These are phyloP conservation scores for Heterotis niloticus DNA, from an alignment of 2,113 vertebrate genomes.

Conservation along the genomic window DNA sequence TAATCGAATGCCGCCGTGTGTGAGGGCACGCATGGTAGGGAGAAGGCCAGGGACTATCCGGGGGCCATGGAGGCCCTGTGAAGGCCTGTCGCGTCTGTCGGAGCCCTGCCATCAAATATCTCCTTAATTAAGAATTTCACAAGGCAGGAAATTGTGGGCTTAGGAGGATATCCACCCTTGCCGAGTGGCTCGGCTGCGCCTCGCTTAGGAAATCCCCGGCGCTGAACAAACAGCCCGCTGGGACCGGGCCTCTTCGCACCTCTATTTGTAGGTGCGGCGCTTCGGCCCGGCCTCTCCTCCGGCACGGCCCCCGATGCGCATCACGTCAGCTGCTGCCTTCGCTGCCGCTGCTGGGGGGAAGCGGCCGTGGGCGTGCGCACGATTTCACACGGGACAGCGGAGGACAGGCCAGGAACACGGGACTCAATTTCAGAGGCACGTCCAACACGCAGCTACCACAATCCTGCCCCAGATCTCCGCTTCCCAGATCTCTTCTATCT, in stretches of 20 bases:
- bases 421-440: conserved; percentile 8
- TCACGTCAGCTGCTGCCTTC: conserved; percentile 1
- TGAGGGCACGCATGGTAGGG: conserved; percentile 34
- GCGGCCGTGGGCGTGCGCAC: background rate
- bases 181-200: conserved; percentile 48
- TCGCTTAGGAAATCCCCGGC: conserved; percentile 51
- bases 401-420: background rate
- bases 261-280: conserved; percentile 54
- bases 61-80: conserved; percentile 40
- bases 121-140: conserved; percentile 56
- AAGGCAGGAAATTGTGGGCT: conserved; percentile 58
- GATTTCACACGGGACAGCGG: conserved; percentile 5
- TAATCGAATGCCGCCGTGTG: conserved; percentile 34
- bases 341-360: background rate
- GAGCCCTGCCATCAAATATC: conserved; percentile 44
- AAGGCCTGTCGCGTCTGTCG: conserved; percentile 46
- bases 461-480: background rate
- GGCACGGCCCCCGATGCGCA: background rate
- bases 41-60: conserved; percentile 10
- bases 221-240: conserved; percentile 54
- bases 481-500: background rate
- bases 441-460: conserved; percentile 5
- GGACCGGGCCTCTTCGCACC: conserved; percentile 55
- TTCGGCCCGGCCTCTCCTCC: conserved; percentile 20
- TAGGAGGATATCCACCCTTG: conserved; percentile 47